Base-by-base conservation (phyloP, 2,888 invertebrate species). In the Aethes cnicana region DNA sequence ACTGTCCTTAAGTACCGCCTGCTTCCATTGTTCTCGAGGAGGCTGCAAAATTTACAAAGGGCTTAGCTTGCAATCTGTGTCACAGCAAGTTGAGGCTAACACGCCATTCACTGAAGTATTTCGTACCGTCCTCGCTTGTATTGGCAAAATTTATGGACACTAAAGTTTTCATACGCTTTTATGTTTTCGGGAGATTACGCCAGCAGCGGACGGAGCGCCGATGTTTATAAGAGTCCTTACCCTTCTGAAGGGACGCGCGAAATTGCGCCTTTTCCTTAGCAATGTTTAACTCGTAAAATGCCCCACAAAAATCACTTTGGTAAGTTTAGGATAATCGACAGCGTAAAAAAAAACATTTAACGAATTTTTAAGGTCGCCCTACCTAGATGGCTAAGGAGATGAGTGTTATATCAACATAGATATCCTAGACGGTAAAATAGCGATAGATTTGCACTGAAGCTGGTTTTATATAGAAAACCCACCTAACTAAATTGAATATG, bases 121-220 rank as follows among this genome's bases (percentile, higher is more conserved):
- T 65, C 58, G 58, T 59, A 46, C 57, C 67, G 63, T 68, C 68
- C 69, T 61, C 63, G 68, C 61, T 65, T 75, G 75, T 80, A 81
- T 82, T 78, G 78, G 71, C 66, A 74, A 75, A 80, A 82, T 81
- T 82, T 83, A 84, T 78, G 74, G 73, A 73, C 68, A 81, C 76
- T 84, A 82, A 82, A 82, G 68, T 78, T 82, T 84, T 82, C 78
- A 80, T 80, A 77, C 72, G 71, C 75, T 74, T 81, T 81, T 78
- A 82, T 79, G 78, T 77, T 77, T 83, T 73, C 64, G 69, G 71
- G 69, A 82, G 80, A 84, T 82, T 82, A 77, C 77, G 73, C 66
- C 66, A 63, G 66, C 67, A 71, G 66, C 77, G 71, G 73, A 67
- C 61, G 48, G 66, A 61, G 58, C 64, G 62, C 66, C 68, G 70